These are phyloP conservation scores for Melanitta fusca DNA, from an alignment of 2,797 vertebrate species.

Conservation along the genomic window DNA sequence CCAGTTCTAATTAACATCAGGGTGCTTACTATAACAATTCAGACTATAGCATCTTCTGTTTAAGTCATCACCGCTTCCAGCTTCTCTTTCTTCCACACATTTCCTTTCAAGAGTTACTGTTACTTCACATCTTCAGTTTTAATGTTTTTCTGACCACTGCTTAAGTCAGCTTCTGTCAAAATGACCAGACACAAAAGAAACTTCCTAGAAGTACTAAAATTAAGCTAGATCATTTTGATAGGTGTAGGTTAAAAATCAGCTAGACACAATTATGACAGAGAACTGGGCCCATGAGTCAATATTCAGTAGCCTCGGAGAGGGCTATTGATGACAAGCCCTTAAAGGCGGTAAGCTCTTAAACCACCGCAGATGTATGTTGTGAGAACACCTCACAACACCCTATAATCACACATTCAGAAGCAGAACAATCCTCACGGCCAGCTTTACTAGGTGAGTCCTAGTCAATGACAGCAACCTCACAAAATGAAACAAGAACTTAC, in stretches of 20 bases:
- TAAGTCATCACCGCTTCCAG: background rate
- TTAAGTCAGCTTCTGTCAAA: background rate
- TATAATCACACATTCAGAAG: fast-evolving
- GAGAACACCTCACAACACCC: background rate
- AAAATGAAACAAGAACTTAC: background rate
- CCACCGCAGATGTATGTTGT: too few species aligned
- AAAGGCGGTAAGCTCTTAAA: background rate
- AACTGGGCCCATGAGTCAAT: fast-evolving
- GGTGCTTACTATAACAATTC: background rate
- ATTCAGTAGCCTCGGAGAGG: too few species aligned
- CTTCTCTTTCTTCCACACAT: fast-evolving
- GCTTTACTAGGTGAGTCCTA: fast-evolving
- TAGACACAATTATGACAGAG: background rate
- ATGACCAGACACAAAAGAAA: background rate
- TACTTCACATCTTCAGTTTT: background rate
- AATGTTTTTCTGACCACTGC: background rate
- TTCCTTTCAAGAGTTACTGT: background rate
- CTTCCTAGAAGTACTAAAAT: background rate
- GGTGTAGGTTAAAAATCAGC: background rate
- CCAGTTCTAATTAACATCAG: background rate
- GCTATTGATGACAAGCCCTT: background rate
- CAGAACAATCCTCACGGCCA: background rate
- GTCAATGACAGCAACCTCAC: fast-evolving
- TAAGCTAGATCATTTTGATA: background rate
- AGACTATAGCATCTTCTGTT: background rate